Evolutionary conservation across 1,140 invertebrate genomes (phyloP).

Genomic region (Neodiprion pinetum): DNA sequence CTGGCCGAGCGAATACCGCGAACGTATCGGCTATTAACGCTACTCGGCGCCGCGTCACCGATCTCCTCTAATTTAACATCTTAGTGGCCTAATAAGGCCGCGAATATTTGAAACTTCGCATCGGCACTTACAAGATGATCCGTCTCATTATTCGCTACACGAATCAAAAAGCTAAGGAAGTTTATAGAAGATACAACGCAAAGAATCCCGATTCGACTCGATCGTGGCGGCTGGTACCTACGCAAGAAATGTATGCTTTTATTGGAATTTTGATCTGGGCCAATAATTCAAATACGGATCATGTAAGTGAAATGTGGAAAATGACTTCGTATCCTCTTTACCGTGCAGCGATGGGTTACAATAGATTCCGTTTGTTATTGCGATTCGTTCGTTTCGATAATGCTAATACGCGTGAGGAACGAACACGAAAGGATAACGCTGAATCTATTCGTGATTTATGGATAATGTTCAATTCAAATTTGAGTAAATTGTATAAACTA

Average conservation of each 20-base stretch:
- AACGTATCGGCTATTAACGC: too few species aligned
- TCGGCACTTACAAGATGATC: too few species aligned
- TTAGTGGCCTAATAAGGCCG: too few species aligned
- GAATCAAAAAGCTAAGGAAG: slow-evolving; percentile 34
- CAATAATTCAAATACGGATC: slow-evolving; percentile 29
- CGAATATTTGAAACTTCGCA: too few species aligned
- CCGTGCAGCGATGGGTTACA: slow-evolving; percentile 33
- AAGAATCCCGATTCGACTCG: slow-evolving; percentile 20
- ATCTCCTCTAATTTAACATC: too few species aligned
- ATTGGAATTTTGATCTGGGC: slow-evolving; percentile 29
- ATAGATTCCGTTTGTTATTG: slow-evolving; percentile 34
- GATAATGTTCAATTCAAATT: slow-evolving; percentile 36
- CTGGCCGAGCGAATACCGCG: too few species aligned
- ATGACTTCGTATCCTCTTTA: slow-evolving; percentile 34
- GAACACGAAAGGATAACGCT: slow-evolving; percentile 35
- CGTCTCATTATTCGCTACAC: slow-evolving; percentile 34
- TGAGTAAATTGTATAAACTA: slow-evolving; percentile 34
- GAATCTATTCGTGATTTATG: slow-evolving; percentile 38
- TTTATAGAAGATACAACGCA: slow-evolving; percentile 32
- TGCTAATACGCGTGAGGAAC: slow-evolving; percentile 31
- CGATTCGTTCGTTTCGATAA: slow-evolving; percentile 47
- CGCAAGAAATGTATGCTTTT: slow-evolving; percentile 30
- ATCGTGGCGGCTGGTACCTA: slow-evolving; percentile 21
- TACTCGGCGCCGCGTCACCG: too few species aligned
- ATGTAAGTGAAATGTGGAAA: slow-evolving; percentile 28